Conservation (phyloP, 2,113 vertebrate species). For the Actinemys pallida region DNA sequence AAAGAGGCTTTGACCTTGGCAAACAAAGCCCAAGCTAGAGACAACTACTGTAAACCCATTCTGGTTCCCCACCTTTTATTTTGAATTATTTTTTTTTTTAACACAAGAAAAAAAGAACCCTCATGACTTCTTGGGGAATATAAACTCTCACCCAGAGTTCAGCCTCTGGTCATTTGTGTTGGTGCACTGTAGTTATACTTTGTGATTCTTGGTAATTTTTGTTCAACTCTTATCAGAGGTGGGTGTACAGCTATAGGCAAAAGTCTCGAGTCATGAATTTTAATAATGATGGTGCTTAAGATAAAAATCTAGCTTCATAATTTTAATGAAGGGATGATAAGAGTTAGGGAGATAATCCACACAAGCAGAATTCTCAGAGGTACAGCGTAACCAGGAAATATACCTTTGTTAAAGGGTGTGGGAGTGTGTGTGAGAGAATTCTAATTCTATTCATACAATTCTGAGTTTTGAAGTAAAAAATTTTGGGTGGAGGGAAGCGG, state of each 20-base stretch:
- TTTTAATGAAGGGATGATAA: neutral
- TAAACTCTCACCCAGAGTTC: neutral
- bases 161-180: neutral
- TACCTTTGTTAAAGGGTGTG: no score
- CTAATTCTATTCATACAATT: neutral
- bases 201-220: neutral
- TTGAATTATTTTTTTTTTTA: no score
- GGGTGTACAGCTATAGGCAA: neutral
- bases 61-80: neutral
- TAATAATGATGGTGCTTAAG: fast-evolving
- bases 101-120: neutral
- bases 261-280: neutral
- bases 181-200: neutral
- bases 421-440: neutral
- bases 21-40: neutral
- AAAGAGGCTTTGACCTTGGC: neutral
- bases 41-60: neutral
- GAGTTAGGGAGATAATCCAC: neutral
- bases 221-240: neutral
- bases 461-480: neutral
- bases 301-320: neutral
- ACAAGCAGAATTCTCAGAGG: neutral
- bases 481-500: neutral
- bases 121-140: neutral
- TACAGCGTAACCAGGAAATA: neutral